A percentile compares a stretch with the other conserved stretches of the same genome.
Conservation (phyloP, 2,797 vertebrate species). For the Sitta carolinensis region DNA sequence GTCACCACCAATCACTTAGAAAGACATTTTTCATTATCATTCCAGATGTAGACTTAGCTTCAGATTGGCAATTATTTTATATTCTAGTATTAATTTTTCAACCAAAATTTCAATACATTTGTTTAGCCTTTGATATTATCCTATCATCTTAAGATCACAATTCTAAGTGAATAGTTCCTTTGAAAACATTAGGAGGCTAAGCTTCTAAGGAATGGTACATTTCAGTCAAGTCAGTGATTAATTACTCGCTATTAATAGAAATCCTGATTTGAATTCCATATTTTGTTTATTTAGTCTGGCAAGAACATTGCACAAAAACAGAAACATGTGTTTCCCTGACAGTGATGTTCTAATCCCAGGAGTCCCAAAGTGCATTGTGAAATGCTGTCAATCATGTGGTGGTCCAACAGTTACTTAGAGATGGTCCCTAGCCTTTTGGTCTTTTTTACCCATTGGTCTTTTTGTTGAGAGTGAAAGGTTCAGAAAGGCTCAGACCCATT, state of each 20-base stretch:
- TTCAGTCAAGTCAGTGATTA: background rate
- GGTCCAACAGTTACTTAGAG: background rate
- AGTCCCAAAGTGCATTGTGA: background rate
- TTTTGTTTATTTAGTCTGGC: background rate
- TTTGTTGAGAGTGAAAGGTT: background rate
- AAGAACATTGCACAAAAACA: background rate
- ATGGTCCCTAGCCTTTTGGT: background rate
- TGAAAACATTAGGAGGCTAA: background rate
- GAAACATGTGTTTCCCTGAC: background rate
- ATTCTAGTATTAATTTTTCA: background rate
- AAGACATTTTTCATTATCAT: background rate
- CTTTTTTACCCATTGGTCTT: background rate
- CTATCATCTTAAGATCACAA: background rate
- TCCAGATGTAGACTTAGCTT: background rate
- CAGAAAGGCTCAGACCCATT: background rate
- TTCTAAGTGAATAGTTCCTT: background rate
- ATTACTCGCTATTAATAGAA: background rate
- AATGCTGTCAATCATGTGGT: background rate
- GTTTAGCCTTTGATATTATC: background rate
- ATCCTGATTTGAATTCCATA: background rate
- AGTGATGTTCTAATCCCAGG: background rate
- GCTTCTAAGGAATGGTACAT: background rate
- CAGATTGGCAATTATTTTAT: background rate
- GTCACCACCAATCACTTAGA: background rate
- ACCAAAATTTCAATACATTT: background rate